Evolutionary conservation across 1,140 invertebrate species (phyloP).

Genomic region (Zaprionus lachaisei): DNA sequence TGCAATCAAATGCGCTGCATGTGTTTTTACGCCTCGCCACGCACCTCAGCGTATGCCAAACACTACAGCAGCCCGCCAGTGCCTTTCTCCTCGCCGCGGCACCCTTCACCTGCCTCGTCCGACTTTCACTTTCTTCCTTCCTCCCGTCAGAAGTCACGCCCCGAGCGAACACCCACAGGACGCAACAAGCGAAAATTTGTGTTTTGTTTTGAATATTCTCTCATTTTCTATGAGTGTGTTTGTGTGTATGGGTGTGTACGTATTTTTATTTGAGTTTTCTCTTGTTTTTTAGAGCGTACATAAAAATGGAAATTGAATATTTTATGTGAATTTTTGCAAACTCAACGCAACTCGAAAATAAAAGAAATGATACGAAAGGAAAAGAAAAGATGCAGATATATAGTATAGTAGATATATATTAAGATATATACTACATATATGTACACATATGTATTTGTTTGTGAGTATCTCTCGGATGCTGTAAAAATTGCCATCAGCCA

Average conservation of each 20-base stretch:
- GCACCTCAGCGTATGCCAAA: conserved; percentile 31
- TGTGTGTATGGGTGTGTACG: conserved; percentile 3
- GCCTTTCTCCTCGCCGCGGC: background rate
- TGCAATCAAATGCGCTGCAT: conserved; percentile 60
- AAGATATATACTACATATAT: conserved; percentile 5
- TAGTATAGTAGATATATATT: conserved; percentile 1
- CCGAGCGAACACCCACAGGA: conserved; percentile 27
- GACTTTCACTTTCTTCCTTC: background rate
- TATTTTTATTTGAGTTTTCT: conserved; percentile 50
- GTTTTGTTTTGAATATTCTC: conserved; percentile 35
- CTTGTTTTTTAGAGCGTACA: conserved; percentile 30
- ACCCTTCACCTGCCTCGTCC: background rate
- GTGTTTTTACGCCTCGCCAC: conserved; percentile 46
- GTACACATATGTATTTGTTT: background rate
- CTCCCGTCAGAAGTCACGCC: background rate
- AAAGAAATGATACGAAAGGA: conserved; percentile 15
- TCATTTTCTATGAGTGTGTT: conserved; percentile 34
- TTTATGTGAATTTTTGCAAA: conserved; percentile 49
- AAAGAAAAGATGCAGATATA: background rate
- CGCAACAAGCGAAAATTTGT: conserved; percentile 48
- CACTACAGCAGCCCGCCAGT: background rate
- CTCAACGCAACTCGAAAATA: conserved; percentile 34
- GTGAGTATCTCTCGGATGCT: background rate
- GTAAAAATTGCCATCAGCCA: conserved; percentile 6
- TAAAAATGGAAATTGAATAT: conserved; percentile 61